Percentiles rank a stretch among this genome's conserved stretches.
phyloP scores from a whole-genome alignment of 23 tunicate genomes.

The Styela plicata region DNA sequence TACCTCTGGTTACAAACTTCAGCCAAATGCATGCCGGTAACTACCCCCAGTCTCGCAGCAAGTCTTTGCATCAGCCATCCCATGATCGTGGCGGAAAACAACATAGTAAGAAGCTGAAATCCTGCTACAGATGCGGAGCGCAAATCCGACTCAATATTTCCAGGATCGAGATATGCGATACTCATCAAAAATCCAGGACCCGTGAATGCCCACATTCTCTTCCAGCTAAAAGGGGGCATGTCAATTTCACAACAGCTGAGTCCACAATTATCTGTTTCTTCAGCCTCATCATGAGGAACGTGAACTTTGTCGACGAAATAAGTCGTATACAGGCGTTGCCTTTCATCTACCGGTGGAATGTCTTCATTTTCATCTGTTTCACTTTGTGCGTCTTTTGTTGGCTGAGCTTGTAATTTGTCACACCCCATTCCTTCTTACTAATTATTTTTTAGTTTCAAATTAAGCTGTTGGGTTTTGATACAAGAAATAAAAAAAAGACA shows the following conservation, averaged over 20 bases:
- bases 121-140: slow-evolving; percentile 91
- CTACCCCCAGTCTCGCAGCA: slow-evolving; percentile 74
- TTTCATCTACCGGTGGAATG: no score
- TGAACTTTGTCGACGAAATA: slow-evolving; percentile 6
- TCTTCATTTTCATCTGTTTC: no score
- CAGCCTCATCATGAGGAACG: slow-evolving; percentile 29
- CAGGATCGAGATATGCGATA: slow-evolving; percentile 93
- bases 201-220: slow-evolving; percentile 82
- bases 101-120: slow-evolving; percentile 63
- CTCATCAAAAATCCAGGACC: slow-evolving; percentile 97
- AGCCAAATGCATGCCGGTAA: slow-evolving; percentile 82
- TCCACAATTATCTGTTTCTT: slow-evolving; percentile 57
- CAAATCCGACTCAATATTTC: slow-evolving; percentile 92
- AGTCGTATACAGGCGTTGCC: no score
- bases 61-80: slow-evolving; percentile 87
- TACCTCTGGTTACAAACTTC: slow-evolving; percentile 86
- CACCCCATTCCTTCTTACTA: no score
- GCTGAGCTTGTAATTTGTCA: no score
- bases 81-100: slow-evolving; percentile 58
- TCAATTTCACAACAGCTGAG: slow-evolving; percentile 46
- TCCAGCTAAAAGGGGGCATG: slow-evolving; percentile 86
- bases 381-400: no score
- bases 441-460: no score
- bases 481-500: no score
- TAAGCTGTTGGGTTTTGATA: no score